Evolutionary conservation across 1,140 invertebrate genomes (phyloP), one percentile per base, ranked within the genome.

Genomic region (Nephotettix cincticeps): DNA sequence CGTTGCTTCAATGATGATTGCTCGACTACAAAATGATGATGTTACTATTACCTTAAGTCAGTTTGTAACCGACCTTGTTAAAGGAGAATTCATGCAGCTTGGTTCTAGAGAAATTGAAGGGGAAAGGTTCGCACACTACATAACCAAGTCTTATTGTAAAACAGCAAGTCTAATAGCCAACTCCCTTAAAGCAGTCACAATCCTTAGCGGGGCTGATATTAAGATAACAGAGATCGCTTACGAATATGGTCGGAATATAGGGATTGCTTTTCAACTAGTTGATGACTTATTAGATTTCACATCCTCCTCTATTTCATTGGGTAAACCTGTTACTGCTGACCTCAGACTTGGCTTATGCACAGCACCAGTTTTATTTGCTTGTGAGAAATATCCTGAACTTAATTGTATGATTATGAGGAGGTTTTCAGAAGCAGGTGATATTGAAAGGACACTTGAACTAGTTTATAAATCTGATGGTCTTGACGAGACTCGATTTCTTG

Each of bases 61-160:
- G 88, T 93, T 97, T 76, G 86, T 98, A 43, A 90, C 91, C 75
- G 96, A 98, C 83, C 86, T 98, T 76, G 95, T 98, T 71, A 93
- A 97, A 84, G 96, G 96, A 73, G 98, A 99, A 86, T 98, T 99
- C 79, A 98, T 99, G 96, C 98, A 99, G 83, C 86, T 99, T 71
- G 96, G 95, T 68, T 93, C 95, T 40, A 97, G 96, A 82, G 95
- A 97, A 85, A 94, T 94, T 51, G 94, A 97, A 83, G 94, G 94
- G 79, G 94, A 98, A 82, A 88, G 97, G 83, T 99, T 99, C 83
- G 89, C 93, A 47, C 96, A 99, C 80, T 99, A 99, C 83, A 88
- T 99, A 78, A 95, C 91, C 66, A 99, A 99, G 85, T 98, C 95
- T 0, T 99, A 97, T 83, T 92, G 96, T 80, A 99, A 99, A 86